These are phyloP conservation scores for Ophion slaviceki DNA, from an alignment of 2,888 invertebrate species.

Conservation along the genomic window DNA sequence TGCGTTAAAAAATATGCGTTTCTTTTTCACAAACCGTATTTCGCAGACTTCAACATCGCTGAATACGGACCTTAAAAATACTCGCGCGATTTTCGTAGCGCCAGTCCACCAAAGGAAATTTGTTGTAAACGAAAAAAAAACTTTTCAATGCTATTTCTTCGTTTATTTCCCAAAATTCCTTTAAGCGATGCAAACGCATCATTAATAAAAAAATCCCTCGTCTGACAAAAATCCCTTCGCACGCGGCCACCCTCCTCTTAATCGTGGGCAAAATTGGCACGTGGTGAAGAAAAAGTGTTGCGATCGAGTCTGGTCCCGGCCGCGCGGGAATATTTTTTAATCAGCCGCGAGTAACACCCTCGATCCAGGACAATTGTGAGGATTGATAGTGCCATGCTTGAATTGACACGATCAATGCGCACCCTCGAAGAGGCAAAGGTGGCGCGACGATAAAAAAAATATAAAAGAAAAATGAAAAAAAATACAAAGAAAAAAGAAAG, in stretches of 20 bases:
- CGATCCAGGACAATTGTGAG: conserved; percentile 25
- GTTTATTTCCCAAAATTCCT: neutral
- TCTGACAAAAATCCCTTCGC: neutral
- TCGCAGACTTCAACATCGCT: neutral
- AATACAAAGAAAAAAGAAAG: neutral
- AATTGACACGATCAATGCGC: conserved; percentile 38
- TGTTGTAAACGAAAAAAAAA: neutral
- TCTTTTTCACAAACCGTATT: neutral
- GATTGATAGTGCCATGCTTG: conserved; percentile 4
- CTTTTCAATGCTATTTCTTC: neutral
- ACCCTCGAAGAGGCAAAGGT: neutral
- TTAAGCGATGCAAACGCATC: too few relatives aligned
- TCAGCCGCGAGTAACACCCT: conserved; percentile 25
- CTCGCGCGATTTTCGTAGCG: neutral
- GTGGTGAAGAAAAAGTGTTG: neutral
- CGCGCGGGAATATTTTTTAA: neutral
- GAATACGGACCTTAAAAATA: too few relatives aligned
- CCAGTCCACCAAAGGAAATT: neutral
- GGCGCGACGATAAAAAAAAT: neutral
- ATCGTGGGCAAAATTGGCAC: neutral
- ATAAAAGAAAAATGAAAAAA: neutral
- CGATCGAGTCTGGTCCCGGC: neutral
- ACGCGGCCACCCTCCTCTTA: neutral
- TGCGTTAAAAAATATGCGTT: too few relatives aligned
- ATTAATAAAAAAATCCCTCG: neutral